Evolutionary conservation across 1,140 invertebrate species (phyloP), one percentile per base, ranked within the genome.

Genomic region (Drosophila neocordata): DNA sequence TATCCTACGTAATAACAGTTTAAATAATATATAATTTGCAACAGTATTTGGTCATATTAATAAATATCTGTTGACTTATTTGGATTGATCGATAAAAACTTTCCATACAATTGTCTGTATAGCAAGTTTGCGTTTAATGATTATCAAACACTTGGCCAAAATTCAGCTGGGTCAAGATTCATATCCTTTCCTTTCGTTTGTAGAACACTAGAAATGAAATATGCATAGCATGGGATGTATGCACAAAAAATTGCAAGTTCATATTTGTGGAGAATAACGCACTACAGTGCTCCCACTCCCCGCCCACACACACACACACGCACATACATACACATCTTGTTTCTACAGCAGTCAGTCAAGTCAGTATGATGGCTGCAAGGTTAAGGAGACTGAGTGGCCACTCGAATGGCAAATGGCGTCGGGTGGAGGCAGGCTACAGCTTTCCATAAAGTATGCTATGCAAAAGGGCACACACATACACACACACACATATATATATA

Each of bases 321-420:
- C 12, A 4, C 2, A 5, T 7, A 13, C n/a, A 38, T n/a, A 38
- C 12, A 38, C 37, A 24, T 31, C n/a, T 22, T 20, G 12, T 31
- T 31, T 5, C 27, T 31, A 31, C 27, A 31, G 27, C 27, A 11
- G 52, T 22, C 63, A 57, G 11, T 55, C 62, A 22, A 31, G 20
- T 6, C 13, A 65, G 53, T 18, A 2, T 52, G 41, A 24, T 31
- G 41, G 52, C 52, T 65, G 41, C 62, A 65, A 76, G 82, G 58
- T 84, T 55, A 65, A 76, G 82, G 51, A 69, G 76, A 59, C 63
- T 60, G 77, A 84, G 80, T 80, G 80, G 72, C 72, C 69, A 85
- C 80, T 80, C 69, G 55, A 80, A 85, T 15, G 76, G 81, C 68
- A 48, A 48, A 48, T 48, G 41, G 41, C 41, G 41, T 48, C 15